Evolutionary conservation across 2,888 invertebrate species (phyloP).

Genomic region (Monoplex corrugatus): DNA sequence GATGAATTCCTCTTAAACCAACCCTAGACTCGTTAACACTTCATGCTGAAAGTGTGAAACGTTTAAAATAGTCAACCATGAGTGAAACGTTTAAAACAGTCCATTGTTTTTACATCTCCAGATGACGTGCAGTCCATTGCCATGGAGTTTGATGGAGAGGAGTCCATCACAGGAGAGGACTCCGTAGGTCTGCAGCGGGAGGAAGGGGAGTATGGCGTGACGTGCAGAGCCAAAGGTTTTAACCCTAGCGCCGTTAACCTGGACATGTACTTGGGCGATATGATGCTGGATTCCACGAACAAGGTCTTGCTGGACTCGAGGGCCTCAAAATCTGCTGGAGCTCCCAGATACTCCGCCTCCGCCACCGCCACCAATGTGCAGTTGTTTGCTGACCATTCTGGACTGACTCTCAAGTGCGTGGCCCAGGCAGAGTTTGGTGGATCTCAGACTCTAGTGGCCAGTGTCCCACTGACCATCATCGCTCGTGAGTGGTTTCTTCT

Average conservation of each 20-base stretch:
- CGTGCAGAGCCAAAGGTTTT: conserved; percentile 5
- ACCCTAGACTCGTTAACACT: no score
- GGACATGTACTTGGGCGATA: background rate
- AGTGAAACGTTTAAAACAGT: no score
- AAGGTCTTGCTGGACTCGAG: background rate
- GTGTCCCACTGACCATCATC: conserved; percentile 32
- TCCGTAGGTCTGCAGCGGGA: background rate
- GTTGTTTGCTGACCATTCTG: background rate
- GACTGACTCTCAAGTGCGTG: background rate
- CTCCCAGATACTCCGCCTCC: background rate
- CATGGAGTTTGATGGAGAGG: conserved; percentile 32
- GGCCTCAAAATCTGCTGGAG: background rate
- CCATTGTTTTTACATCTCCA: no score
- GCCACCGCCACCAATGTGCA: background rate
- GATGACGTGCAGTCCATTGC: conserved; percentile 19
- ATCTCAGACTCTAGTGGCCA: background rate
- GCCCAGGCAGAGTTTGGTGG: conserved; percentile 11
- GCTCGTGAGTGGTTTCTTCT: conserved; percentile 5
- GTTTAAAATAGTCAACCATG: no score
- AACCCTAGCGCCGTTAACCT: conserved; percentile 16
- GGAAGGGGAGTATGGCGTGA: conserved; percentile 27
- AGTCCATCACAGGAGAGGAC: background rate
- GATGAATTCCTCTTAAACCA: no score
- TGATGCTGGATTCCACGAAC: background rate
- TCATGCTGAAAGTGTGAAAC: no score